These are phyloP conservation scores for Platalea minor DNA, from an alignment of 2,797 vertebrate species.

Conservation along the genomic window DNA sequence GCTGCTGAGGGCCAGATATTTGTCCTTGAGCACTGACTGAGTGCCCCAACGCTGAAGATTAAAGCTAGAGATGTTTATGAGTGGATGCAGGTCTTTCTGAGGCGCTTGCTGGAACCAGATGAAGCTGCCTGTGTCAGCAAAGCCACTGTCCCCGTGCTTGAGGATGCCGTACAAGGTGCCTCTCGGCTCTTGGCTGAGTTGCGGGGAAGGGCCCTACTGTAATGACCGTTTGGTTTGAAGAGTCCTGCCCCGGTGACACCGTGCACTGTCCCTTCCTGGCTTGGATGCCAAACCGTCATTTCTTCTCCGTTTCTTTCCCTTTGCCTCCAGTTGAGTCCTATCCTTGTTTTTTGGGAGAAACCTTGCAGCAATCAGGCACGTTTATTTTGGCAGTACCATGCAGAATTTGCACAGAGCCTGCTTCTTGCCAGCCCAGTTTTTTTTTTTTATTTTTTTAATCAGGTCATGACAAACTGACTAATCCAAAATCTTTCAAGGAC, in stretches of 20 bases:
- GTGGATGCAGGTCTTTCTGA: neutral
- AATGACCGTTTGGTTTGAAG: neutral
- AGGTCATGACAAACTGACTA: neutral
- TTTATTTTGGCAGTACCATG: neutral
- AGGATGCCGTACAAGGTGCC: too few relatives aligned
- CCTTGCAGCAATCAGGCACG: neutral
- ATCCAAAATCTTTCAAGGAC: neutral
- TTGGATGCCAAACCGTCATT: neutral
- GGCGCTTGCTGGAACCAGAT: neutral
- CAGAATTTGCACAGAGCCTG: neutral
- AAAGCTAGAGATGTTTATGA: neutral
- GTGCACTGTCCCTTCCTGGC: neutral
- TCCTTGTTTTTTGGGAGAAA: neutral
- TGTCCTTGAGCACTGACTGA: neutral
- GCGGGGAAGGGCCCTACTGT: neutral
- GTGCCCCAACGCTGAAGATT: neutral
- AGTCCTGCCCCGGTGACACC: neutral
- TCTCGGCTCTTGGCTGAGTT: neutral
- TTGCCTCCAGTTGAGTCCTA: rapidly evolving
- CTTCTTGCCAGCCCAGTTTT: neutral
- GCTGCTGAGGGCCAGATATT: neutral
- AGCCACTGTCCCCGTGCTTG: neutral
- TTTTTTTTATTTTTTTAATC: neutral
- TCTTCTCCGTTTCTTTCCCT: neutral
- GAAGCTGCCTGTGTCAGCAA: neutral